phyloP scores from a whole-genome alignment of 1,140 invertebrate species.

The Littorina saxatilis region DNA sequence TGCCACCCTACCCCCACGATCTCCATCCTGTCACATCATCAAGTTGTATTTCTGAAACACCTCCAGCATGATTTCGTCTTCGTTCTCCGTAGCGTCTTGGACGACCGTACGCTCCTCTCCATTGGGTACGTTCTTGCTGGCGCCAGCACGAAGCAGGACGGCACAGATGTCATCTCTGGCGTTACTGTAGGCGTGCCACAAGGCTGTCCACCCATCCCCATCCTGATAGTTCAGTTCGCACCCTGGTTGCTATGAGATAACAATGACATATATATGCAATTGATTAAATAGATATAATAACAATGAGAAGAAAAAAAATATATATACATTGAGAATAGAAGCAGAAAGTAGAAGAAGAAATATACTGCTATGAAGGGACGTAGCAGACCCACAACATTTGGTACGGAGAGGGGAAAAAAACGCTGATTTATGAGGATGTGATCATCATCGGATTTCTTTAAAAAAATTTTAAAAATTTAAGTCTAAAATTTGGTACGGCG shows the following conservation, averaged over 20 bases:
- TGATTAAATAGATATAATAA: too few relatives aligned
- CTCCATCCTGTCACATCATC: neutral
- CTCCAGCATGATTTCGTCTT: slow-evolving; percentile 60
- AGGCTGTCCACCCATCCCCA: neutral
- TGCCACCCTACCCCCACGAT: too few relatives aligned
- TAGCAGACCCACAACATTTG: too few relatives aligned
- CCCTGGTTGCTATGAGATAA: neutral
- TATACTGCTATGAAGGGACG: neutral
- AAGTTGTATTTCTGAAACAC: slow-evolving; percentile 34
- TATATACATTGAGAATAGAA: neutral
- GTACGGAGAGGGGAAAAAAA: too few relatives aligned
- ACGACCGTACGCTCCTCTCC: neutral
- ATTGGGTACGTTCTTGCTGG: slow-evolving; percentile 52
- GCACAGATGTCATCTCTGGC: slow-evolving; percentile 35
- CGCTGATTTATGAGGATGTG: too few relatives aligned
- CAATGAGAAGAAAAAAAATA: neutral
- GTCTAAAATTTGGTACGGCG: too few relatives aligned
- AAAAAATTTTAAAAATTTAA: too few relatives aligned
- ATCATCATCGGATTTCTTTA: too few relatives aligned
- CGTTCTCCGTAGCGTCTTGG: slow-evolving; percentile 36
- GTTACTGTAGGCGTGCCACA: slow-evolving; percentile 40
- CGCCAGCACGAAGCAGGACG: slow-evolving; percentile 60
- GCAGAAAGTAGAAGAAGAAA: neutral
- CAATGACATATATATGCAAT: neutral
- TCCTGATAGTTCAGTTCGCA: slow-evolving; percentile 10